phyloP scores from a whole-genome alignment of 2,113 vertebrate genomes.

The Carollia perspicillata region DNA sequence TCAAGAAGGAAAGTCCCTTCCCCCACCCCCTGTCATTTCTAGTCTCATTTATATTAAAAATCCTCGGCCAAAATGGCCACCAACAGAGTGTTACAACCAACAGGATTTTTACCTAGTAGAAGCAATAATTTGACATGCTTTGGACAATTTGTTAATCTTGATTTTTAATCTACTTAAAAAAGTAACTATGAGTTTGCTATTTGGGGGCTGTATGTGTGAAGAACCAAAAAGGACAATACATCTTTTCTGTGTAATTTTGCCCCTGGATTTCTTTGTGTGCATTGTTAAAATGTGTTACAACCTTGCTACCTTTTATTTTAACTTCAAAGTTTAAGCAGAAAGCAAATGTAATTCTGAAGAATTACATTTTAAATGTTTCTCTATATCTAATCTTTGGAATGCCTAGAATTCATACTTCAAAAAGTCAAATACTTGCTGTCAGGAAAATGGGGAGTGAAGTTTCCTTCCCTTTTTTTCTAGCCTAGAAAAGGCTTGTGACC shows the following conservation, averaged over 20 bases:
- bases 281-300: constrained; percentile 68
- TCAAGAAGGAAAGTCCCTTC: background rate
- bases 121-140: constrained; percentile 71
- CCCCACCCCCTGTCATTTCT: constrained; percentile 51
- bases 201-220: constrained; percentile 50
- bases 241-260: constrained; percentile 79
- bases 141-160: constrained; percentile 77
- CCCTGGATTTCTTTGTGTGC: constrained; percentile 74
- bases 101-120: constrained; percentile 71
- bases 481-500: background rate
- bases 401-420: background rate
- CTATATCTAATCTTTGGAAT: background rate
- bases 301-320: constrained; percentile 56
- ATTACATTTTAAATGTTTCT: constrained; percentile 5
- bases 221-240: constrained; percentile 59
- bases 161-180: constrained; percentile 79
- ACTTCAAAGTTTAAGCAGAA: constrained; percentile 55
- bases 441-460: background rate
- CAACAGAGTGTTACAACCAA: constrained; percentile 73
- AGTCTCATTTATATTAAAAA: constrained; percentile 65
- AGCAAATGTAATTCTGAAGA: constrained; percentile 23
- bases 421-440: constrained; percentile 7
- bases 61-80: constrained; percentile 76
- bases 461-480: constrained; percentile 18
- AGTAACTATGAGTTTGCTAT: constrained; percentile 61